Evolutionary conservation across 64 coral and sea anemone species (phyloP).

Genomic region (Actinia tenebrosa): DNA sequence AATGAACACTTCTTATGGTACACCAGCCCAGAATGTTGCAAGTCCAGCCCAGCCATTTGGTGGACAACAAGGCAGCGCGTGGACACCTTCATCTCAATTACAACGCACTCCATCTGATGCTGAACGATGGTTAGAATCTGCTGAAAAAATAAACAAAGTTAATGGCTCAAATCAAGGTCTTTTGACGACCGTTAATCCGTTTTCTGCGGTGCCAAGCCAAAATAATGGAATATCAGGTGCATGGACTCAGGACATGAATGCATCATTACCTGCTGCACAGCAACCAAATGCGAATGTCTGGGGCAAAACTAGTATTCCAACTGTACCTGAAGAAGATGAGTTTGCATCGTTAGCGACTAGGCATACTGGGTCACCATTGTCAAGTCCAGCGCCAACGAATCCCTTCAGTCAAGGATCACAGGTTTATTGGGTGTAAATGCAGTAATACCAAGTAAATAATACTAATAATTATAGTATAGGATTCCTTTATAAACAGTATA

Average conservation of each 20-base stretch:
- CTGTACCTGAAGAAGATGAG: conserved; percentile 50
- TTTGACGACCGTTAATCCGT: conserved; percentile 78
- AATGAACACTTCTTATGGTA: conserved; percentile 11
- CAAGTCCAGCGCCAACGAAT: conserved; percentile 30
- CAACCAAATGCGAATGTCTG: conserved; percentile 34
- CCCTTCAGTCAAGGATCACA: conserved; percentile 60
- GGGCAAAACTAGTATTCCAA: conserved; percentile 1
- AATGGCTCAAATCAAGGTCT: conserved; percentile 67
- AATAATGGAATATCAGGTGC: conserved; percentile 80
- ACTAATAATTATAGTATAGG: not conserved
- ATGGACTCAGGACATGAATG: conserved; percentile 80
- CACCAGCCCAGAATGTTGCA: conserved; percentile 19
- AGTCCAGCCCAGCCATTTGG: conserved; percentile 59
- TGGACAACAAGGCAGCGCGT: conserved; percentile 5
- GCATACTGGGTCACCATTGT: conserved; percentile 40
- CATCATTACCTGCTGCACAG: conserved; percentile 12
- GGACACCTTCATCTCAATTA: conserved; percentile 12
- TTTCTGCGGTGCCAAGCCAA: conserved; percentile 49
- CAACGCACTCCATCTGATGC: conserved; percentile 61
- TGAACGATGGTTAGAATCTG: conserved; percentile 83
- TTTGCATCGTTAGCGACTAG: conserved; percentile 62
- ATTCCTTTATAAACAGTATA: not conserved
- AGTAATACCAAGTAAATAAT: not conserved
- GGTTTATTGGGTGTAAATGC: conserved; percentile 58
- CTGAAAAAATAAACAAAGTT: conserved; percentile 33